Evolutionary conservation across 2,797 vertebrate genomes (phyloP).

Genomic region (Danio kyathit): DNA sequence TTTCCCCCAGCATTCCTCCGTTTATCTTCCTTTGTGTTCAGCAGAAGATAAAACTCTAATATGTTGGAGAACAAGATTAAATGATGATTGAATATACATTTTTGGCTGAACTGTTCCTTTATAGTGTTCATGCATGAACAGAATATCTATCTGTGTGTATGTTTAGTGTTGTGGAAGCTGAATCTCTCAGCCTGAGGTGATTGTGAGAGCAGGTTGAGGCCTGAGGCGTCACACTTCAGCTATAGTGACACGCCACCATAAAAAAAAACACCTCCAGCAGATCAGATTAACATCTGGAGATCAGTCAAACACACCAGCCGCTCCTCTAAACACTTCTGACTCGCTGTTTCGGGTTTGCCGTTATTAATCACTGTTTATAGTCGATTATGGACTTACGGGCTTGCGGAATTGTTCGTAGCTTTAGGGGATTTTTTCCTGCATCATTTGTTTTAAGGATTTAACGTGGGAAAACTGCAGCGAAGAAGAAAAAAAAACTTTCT

Average conservation of each 20-base stretch:
- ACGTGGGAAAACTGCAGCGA: not conserved
- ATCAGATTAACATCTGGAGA: conserved; percentile 25
- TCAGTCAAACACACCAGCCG: conserved; percentile 7
- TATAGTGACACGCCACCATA: conserved; percentile 45
- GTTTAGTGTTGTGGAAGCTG: too few relatives aligned
- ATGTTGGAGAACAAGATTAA: too few relatives aligned
- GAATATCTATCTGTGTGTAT: too few relatives aligned
- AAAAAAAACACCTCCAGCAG: conserved; percentile 30
- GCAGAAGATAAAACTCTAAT: too few relatives aligned
- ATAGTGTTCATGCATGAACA: too few relatives aligned
- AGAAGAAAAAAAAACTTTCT: not conserved
- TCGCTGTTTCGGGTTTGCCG: not conserved
- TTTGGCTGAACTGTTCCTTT: too few relatives aligned
- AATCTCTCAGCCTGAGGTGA: too few relatives aligned
- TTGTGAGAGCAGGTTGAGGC: conserved; percentile 43
- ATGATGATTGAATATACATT: too few relatives aligned
- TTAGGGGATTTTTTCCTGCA: not conserved
- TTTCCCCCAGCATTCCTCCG: too few relatives aligned
- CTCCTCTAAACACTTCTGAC: not conserved
- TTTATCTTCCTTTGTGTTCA: too few relatives aligned
- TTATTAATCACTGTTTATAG: conserved; percentile 3
- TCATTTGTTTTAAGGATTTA: not conserved
- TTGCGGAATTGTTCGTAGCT: not conserved
- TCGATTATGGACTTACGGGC: conserved; percentile 14
- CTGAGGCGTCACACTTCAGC: conserved; percentile 49